Base-by-base conservation (phyloP, 30 jellyfish, hydroid and myxozoan genomes). In the Cassiopea xamachana region DNA sequence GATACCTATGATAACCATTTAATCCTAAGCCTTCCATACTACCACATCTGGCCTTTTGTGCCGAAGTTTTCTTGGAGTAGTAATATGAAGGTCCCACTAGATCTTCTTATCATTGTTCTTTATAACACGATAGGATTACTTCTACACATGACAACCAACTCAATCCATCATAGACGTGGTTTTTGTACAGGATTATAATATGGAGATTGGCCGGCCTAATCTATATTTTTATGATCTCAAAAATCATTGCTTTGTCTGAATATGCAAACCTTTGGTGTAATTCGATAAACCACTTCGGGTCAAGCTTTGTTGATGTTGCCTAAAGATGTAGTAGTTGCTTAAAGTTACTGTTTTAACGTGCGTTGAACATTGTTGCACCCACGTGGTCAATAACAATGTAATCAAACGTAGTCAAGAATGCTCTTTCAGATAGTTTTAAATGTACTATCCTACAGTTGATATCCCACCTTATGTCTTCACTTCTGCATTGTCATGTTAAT, bases 181-280 rank as follows among this genome's bases (percentile, higher is more conserved):
- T 55, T 55, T 55, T 55, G 64, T 10, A 10, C 12, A 55, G 64
- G 64, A 55, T 55, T 55, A 55, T 10, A 55, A 55, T 6, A 55
- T 76, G 8, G 45, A 2, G 49, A 15, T 17, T 48, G 72, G 14
- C 70, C 18, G 70, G 70, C 14, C 5, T 70, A 69, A 83, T 69
- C 85, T 67, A 44, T 73, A 75, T 46, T 43, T 18, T 69, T 44
- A 4, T 83, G 47, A 83, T 83, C 92, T 85, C 14, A 78, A 1
- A 49, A 83, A 83, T 83, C 69, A 72, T 62, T 27, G 92, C 92
- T 14, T 19, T 83, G 85, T 70, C 78, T 83, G 85, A 45, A 46
- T 44, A 44, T 69, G 69, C 76, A 83, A 83, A 70, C 85, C 79
- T 43, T 39, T n/a, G 58, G 19, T 69, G 71, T 78, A 83, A 83